Conservation (phyloP, 2,113 vertebrate genomes). For the Phoenicopterus ruber region DNA sequence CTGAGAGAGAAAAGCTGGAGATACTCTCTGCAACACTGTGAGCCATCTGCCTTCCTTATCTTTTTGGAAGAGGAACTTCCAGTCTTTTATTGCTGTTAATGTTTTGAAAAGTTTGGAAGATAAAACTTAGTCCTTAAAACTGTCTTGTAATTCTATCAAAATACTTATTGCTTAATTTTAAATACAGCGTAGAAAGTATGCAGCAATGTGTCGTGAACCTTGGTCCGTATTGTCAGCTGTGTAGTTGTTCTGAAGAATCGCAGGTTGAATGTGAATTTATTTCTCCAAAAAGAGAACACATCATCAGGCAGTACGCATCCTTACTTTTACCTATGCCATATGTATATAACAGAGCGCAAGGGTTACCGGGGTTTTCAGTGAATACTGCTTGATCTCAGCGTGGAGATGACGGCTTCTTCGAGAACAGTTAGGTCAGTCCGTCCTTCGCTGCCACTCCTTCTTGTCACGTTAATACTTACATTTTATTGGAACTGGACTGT, state of each 20-base stretch:
- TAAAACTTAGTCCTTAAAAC: not conserved
- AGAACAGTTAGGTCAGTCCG: not conserved
- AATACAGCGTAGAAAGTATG: not conserved
- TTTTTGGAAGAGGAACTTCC: not conserved
- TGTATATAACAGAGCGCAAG: no score
- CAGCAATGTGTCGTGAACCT: not conserved
- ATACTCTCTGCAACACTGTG: not conserved
- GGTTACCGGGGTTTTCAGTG: not conserved
- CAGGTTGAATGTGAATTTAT: not conserved
- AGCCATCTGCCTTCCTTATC: constrained; percentile 11
- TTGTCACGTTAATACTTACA: not conserved
- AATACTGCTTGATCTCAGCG: not conserved
- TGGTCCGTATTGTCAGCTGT: not conserved
- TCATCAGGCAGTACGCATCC: not conserved
- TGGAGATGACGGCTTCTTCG: not conserved
- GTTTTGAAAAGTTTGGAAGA: not conserved
- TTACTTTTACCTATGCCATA: not conserved
- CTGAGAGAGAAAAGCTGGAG: not conserved
- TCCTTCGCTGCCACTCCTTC: not conserved
- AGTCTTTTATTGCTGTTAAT: not conserved
- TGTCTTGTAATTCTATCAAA: not conserved
- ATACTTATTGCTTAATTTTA: not conserved
- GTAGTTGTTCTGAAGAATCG: not conserved
- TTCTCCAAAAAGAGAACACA: not conserved
- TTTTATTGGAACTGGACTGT: not conserved